Percentiles rank a stretch among this genome's conserved stretches.
Conservation (phyloP, 2,888 invertebrate genomes). For the Tryphoninae sp. region DNA sequence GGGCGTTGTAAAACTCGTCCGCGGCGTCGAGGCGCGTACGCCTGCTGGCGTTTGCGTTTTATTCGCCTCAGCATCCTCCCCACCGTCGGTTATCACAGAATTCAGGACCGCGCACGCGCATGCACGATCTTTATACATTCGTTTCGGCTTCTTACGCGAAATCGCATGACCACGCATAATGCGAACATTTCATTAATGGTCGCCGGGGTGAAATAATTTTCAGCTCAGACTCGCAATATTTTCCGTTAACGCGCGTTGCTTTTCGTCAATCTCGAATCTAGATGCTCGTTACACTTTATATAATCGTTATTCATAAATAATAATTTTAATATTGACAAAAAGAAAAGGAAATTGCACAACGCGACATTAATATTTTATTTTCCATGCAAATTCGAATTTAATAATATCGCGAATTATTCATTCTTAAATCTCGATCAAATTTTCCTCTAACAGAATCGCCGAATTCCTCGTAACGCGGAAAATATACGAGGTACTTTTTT, state of each 20-base stretch:
- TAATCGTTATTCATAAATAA: no score
- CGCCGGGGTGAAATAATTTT: conserved; percentile 11
- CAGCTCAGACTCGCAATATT: background rate
- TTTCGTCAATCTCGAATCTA: no score
- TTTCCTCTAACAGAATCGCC: no score
- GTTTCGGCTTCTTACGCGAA: conserved; percentile 62
- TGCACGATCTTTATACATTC: conserved; percentile 58
- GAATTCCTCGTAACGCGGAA: background rate
- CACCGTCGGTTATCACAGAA: conserved; percentile 49
- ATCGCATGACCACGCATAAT: conserved; percentile 44
- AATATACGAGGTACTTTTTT: background rate
- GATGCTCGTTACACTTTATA: no score
- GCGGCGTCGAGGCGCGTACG: conserved; percentile 24
- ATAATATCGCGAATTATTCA: no score
- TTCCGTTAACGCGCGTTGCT: no score
- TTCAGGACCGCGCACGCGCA: conserved; percentile 28
- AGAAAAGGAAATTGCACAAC: background rate
- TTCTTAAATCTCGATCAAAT: no score
- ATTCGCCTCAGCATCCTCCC: conserved; percentile 16
- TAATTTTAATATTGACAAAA: background rate
- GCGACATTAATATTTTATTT: no score
- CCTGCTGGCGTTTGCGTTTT: conserved; percentile 57
- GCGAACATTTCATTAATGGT: conserved; percentile 5
- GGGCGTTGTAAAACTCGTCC: background rate
- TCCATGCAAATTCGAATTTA: no score